These are phyloP conservation scores for Polyploca ridens DNA, from an alignment of 2,888 invertebrate species.

Conservation along the genomic window DNA sequence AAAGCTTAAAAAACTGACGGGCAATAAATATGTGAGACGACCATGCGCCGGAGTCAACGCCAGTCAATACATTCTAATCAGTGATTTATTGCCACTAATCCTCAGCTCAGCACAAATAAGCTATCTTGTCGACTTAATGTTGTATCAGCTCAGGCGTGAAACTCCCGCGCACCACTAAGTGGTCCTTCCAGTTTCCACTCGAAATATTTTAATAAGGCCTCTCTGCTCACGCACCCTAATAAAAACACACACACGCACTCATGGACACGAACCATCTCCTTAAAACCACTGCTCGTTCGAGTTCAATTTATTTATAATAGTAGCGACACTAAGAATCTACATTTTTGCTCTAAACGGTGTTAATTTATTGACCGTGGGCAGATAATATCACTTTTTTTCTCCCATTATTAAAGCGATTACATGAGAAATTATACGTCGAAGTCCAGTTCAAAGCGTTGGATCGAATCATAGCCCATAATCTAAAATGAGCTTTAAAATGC, in stretches of 20 bases:
- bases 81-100: conserved; percentile 84
- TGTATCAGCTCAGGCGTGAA: conserved; percentile 84
- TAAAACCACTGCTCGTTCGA: conserved; percentile 63
- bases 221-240: conserved; percentile 83
- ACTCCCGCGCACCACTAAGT: conserved; percentile 84
- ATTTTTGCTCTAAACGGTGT: conserved; percentile 85
- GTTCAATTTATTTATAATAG: conserved; percentile 80
- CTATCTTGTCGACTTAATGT: conserved; percentile 85
- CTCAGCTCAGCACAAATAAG: conserved; percentile 84
- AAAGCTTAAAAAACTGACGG: conserved; percentile 70
- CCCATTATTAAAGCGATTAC: conserved; percentile 84
- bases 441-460: conserved; percentile 69
- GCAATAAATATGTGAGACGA: conserved; percentile 71
- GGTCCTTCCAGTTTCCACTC: conserved; percentile 85
- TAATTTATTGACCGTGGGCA: conserved; percentile 85
- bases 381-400: conserved; percentile 84
- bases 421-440: conserved; percentile 83
- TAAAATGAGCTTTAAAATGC: conserved; percentile 45
- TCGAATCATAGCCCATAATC: conserved; percentile 35
- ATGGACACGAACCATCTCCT: conserved; percentile 64
- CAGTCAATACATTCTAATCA: conserved; percentile 85
- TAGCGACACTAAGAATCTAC: conserved; percentile 83
- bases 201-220: conserved; percentile 85
- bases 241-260: conserved; percentile 77
- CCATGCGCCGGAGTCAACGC: conserved; percentile 75